phyloP scores from a whole-genome alignment of 1,140 invertebrate species.

The Conus ventricosus region DNA sequence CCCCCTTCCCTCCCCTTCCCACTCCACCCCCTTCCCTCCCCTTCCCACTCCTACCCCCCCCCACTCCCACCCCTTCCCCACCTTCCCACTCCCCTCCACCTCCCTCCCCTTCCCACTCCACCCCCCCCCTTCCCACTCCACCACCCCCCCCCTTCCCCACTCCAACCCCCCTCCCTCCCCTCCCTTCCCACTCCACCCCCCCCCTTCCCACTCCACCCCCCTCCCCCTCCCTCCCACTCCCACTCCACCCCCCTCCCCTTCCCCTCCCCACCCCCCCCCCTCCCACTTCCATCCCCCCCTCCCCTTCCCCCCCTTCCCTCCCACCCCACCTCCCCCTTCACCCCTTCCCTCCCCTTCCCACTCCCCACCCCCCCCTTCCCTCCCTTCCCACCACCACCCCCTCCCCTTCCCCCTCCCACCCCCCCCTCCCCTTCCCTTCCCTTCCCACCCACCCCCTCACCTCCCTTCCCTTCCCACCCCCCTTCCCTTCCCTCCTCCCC shows the following conservation, averaged over 20 bases:
- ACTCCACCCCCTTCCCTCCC: too few species aligned
- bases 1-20: too few species aligned
- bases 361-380: background rate
- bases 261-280: background rate
- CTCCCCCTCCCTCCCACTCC: background rate
- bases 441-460: background rate
- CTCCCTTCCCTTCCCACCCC: background rate
- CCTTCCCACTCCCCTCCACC: background rate
- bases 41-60: background rate
- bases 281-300: background rate
- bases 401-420: too few species aligned
- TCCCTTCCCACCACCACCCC: background rate
- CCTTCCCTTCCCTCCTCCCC: too few species aligned
- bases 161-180: background rate
- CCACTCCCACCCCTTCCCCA: background rate
- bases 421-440: background rate
- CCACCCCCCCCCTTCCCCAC: too few species aligned
- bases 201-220: too few species aligned
- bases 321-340: too few species aligned
- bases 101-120: background rate
- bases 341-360: background rate
- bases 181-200: background rate
- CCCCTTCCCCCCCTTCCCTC: background rate
- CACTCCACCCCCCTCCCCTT: background rate
- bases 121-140: too few species aligned